Base-by-base conservation (phyloP, 2,888 invertebrate genomes). In the Noctua janthina region DNA sequence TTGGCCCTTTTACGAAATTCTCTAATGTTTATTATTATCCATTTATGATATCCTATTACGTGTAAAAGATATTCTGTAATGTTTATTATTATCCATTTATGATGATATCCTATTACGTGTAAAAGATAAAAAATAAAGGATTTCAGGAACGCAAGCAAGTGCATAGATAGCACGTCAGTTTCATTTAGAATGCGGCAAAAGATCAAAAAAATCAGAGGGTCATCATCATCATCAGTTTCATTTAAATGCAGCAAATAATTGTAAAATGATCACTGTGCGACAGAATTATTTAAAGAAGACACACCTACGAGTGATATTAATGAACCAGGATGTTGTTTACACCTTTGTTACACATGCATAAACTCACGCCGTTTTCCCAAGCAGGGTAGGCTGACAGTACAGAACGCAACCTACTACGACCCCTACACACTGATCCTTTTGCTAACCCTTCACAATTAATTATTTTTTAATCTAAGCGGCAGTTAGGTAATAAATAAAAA, bases 1-100 rank as follows among this genome's bases (percentile, higher is more conserved):
- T 51, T 39, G 56, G 64, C 71, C 64, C 68, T 78, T 87, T 83
- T 79, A 83, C 86, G 88, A 86, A 86, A 86, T 86, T 46, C 29
- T 62, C 13, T 73, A 7, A 49, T 56, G 51, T 43, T 39, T 29
- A 29, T 29, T 29, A 29, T 29, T 29, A 29, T 29, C 29, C 29
- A 29, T 29, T n/a, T n/a, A n/a, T 29, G 29, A 29, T 29, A 29
- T 29, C 29, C 1, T 29, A 29, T 29, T 29, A 29, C 1, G 29
- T 29, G 29, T 29, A 29, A 29, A 29, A 29, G 29, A 29, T 29
- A 29, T 86, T 46, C 29, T 62, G 11, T 73, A 7, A 49, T 56
- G 51, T 43, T 39, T 29, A 29, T 29, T 29, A 29, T 29, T 29
- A 29, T 29, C 29, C 29, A 29, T 29, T n/a, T n/a, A n/a, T n/a